Evolutionary conservation across 1,140 invertebrate species (phyloP), one percentile per base, ranked within the genome.

Genomic region (Agraylea sexmaculata): DNA sequence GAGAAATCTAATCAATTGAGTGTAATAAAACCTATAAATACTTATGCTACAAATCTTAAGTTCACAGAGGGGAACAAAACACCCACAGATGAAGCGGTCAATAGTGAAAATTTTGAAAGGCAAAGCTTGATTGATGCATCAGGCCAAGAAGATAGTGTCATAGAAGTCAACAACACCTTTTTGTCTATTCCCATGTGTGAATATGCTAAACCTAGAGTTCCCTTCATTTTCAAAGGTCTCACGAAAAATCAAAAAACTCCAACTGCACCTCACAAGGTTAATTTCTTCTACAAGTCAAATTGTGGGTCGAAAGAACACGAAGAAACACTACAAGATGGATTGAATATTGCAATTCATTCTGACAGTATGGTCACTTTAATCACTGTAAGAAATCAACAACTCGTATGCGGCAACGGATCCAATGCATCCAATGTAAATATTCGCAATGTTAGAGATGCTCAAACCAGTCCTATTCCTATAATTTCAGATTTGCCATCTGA

Each of bases 271-370:
- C 33, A 15, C 11, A 44, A 44, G 25, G 32, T 44, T 20, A 37
- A 37, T 6, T 44, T 44, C 34, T 44, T 20, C 15, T 44, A 40
- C 23, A 44, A 44, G 23, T 39, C 42, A 8, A 44, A 28, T 16
- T 44, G 42, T 15, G 28, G 20, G 17, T 19, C 21, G 4, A 35
- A 44, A 11, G 30, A 39, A 11, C 35, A 13, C 11, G 21, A 20
- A 11, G 29, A 15, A 3, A 34, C 32, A 19, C 30, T 23, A n/a
- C 37, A 34, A 22, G 42, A 44, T 19, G 36, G 42, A 6, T 15
- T 39, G 10, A 44, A 44, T 12, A 44, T 39, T 4, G 37, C 34
- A 22, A 44, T 44, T 18, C 25, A 13, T 0, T 25, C 31, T 16
- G 42, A 44, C 13, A 44, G 40, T 27, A 21, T 34, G 10, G 12